Percentiles rank a stretch among this genome's conserved stretches.
Evolutionary conservation across 23 tunicate species (phyloP).

Genomic region (Ascidia mentula): DNA sequence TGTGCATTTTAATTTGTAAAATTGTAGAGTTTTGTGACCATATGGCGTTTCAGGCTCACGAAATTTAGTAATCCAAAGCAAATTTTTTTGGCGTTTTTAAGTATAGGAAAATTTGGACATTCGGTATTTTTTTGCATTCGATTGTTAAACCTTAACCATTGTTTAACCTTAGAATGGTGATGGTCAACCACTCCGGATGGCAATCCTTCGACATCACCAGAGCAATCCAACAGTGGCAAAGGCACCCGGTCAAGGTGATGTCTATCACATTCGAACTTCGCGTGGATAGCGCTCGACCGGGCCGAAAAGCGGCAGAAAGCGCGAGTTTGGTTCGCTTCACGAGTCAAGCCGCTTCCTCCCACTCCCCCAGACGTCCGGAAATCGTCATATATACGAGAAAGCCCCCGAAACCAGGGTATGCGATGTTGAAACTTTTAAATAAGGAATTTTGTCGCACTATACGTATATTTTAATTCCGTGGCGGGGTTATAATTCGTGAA

Average conservation of each 20-base stretch:
- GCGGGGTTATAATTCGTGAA: too few species aligned
- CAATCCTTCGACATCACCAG: slow-evolving; percentile 79
- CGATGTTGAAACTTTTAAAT: too few species aligned
- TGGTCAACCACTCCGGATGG: slow-evolving; percentile 92
- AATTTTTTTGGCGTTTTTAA: too few species aligned
- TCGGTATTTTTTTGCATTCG: too few species aligned
- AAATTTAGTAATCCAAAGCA: neutral
- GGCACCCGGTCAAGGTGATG: slow-evolving; percentile 73
- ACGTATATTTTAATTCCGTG: too few species aligned
- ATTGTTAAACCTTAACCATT: too few species aligned
- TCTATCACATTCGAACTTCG: slow-evolving; percentile 71
- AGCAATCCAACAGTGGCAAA: slow-evolving; percentile 82
- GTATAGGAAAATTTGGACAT: too few species aligned
- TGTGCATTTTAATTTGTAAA: too few species aligned
- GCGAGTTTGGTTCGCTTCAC: slow-evolving; percentile 77
- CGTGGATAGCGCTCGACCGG: slow-evolving; percentile 72
- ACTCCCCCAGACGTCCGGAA: slow-evolving; percentile 67
- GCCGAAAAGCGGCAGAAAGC: slow-evolving; percentile 62
- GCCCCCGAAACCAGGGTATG: slow-evolving; percentile 46
- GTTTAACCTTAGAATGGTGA: slow-evolving; percentile 37
- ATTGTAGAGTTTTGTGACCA: too few species aligned
- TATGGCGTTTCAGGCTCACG: neutral
- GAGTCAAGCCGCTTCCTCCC: slow-evolving; percentile 45
- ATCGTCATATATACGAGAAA: slow-evolving; percentile 72
- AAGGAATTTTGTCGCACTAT: too few species aligned